Base-by-base conservation (phyloP, 2,797 vertebrate genomes). In the Halcyon badia region DNA sequence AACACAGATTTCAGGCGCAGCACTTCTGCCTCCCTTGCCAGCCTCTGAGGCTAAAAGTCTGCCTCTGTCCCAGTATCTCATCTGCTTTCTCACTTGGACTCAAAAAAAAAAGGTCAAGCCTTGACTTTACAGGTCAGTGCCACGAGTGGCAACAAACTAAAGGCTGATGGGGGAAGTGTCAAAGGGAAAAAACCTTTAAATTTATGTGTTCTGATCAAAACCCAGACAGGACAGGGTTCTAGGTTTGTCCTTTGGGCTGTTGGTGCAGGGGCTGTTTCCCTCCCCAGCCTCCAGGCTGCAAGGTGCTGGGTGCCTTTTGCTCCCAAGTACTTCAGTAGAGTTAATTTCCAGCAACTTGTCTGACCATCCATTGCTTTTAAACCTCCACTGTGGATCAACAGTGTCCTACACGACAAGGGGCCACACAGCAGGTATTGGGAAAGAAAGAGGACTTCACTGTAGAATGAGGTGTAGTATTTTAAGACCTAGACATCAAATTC, bases 11-110 rank as follows among this genome's bases (percentile, higher is more conserved):
- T 94, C 83, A 93, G 91, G 88, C 72, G 16, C 96, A 96, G 93
- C 57, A 70, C 91, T 96, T 94, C 52, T 94, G 87, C 58, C 77
- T 95, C 79, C 80, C 11, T 69, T 97, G 96, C 95, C 96, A 97
- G 65, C 89, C 97, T 97, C 97, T 85, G 87, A 77, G 96, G 97
- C 92, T 92, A 96, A 97, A 97, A 96, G 97, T 97, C 97, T 97
- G 97, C 86, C 82, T 95, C 70, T 73, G 87, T 44, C 84, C 82
- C 83, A 83, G 56, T 24, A 94, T 91, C 88, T 97, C 97, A 97
- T 94, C 97, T 97, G 97, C 89, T 94, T 97, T 96, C 75, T 81
- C 91, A 91, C 95, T 97, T 95, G 94, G 94, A 82, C 84, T 56
- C 31, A 3, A 51, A 69, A 82, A 66, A 82, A 66, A 61, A 95